Evolutionary conservation across 2,797 vertebrate genomes (phyloP), one percentile per base, ranked within the genome.

Genomic region (Micrastur ruficollis): DNA sequence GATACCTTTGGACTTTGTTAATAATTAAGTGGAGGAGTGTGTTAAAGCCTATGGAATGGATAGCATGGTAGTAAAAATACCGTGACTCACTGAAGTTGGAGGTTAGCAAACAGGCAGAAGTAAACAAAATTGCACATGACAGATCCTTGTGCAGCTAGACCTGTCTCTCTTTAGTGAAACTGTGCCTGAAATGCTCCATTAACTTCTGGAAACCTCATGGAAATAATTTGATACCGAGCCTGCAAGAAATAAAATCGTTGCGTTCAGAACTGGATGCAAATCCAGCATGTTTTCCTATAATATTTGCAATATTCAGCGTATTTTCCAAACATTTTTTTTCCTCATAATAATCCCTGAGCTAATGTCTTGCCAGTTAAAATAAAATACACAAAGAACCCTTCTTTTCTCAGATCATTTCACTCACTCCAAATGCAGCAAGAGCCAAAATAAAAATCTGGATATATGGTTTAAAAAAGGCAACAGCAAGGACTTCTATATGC

Each of bases 1-100:
- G 92, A 91, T 94, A 93, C 95, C 94, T 93, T 95, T 95, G 95
- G 86, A 96, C 95, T 86, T 94, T 29, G 95, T 96, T 95, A 96
- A 97, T 96, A 96, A 96, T 96, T 94, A 95, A 95, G 93, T 81
- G 86, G 88, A 91, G 79, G 85, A 92, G 93, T 85, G 80, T 93
- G 78, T 70, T 95, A 86, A 95, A 95, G 80, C 93, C 76, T 91
- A 75, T 79, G 94, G 96, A 95, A 95, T 96, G 94, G 94, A 81
- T 96, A 92, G 66, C 53, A 86, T 10, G 58, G 70, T 80, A 86
- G 95, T 95, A 97, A 97, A 97, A 96, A 89, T 86, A 94, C 59
- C 1, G 0, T 97, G 97, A 97, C 85, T 96, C 97, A 97, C 52
- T 47, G 23, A 86, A 95, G 90, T 32, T 84, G 86, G 90, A 86